A percentile compares a stretch with the other conserved stretches of the same genome.
phyloP scores from a whole-genome alignment of 2,888 invertebrate genomes.

The Polydrusus tereticollis region DNA sequence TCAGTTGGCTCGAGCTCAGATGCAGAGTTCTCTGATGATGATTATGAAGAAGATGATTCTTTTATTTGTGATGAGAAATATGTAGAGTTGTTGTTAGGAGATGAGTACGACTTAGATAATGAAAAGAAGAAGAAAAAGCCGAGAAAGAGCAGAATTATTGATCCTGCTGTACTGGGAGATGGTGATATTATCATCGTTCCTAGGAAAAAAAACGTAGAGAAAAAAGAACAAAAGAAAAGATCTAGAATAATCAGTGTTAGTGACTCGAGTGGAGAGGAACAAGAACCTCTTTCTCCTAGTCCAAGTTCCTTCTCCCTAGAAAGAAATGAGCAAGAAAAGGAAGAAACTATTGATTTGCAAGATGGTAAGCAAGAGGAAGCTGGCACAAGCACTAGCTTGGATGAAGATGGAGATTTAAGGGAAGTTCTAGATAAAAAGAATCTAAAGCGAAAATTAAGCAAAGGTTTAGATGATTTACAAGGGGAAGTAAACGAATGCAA shows the following conservation, averaged over 20 bases:
- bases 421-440: constrained; percentile 18
- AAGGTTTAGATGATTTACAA: constrained; percentile 37
- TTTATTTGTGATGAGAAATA: constrained; percentile 60
- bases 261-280: constrained; percentile 38
- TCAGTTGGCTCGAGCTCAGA: constrained; percentile 60
- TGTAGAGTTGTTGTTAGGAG: constrained; percentile 59
- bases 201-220: constrained; percentile 39
- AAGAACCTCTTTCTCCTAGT: no score
- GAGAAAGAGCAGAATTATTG: constrained; percentile 54
- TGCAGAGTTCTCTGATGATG: constrained; percentile 54
- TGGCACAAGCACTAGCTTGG: neutral
- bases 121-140: constrained; percentile 48
- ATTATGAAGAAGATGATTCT: constrained; percentile 56
- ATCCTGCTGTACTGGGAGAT: constrained; percentile 47
- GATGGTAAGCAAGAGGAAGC: neutral
- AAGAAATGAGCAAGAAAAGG: no score
- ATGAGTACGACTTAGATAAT: constrained; percentile 57
- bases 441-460: constrained; percentile 37
- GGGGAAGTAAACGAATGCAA: constrained; percentile 21
- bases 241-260: constrained; percentile 48
- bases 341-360: constrained; percentile 12
- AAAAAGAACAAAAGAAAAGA: constrained; percentile 42
- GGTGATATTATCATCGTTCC: constrained; percentile 51
- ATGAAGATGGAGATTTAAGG: constrained; percentile 16
- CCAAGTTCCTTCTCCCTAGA: no score